These are phyloP conservation scores for Oryzias woworae DNA, from an alignment of 2,113 vertebrate species.

Conservation along the genomic window DNA sequence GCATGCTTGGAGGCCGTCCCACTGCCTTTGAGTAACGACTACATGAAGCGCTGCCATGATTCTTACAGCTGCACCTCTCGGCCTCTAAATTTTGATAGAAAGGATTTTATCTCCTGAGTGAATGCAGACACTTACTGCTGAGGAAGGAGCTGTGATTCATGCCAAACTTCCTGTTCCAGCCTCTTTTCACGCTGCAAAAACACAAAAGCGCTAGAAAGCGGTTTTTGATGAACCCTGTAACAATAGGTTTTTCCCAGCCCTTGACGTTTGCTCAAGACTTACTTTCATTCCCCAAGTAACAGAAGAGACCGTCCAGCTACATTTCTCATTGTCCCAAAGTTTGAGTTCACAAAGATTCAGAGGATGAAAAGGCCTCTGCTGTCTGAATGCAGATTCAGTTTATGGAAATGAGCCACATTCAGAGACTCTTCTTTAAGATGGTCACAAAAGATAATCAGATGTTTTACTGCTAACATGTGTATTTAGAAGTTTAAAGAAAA, in stretches of 20 bases:
- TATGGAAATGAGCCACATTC: background rate
- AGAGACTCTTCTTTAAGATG: background rate
- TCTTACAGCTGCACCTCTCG: conserved; percentile 61
- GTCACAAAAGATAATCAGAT: too few species aligned
- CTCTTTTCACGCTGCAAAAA: conserved; percentile 32
- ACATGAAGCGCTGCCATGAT: conserved; percentile 65
- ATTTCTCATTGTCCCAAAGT: conserved; percentile 21
- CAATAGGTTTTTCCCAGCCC: conserved; percentile 13
- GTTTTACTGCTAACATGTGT: too few species aligned
- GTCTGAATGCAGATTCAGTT: conserved; percentile 10
- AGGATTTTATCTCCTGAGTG: conserved; percentile 64
- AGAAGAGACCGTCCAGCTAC: conserved; percentile 8
- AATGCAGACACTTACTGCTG: conserved; percentile 33
- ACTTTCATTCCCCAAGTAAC: conserved; percentile 5
- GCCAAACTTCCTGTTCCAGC: conserved; percentile 48
- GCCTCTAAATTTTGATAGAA: conserved; percentile 74
- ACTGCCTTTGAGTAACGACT: conserved; percentile 64
- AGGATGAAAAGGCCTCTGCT: background rate
- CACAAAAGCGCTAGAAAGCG: conserved; percentile 25
- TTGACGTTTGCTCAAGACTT: conserved; percentile 18
- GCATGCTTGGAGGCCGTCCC: conserved; percentile 61
- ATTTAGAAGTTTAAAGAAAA: too few species aligned
- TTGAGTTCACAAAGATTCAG: background rate
- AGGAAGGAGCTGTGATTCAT: conserved; percentile 51
- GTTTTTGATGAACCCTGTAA: conserved; percentile 29